A percentile compares a stretch with the other conserved stretches of the same genome.
These are phyloP conservation scores for Diarsia dahlii DNA, from an alignment of 2,888 invertebrate genomes.

Conservation along the genomic window DNA sequence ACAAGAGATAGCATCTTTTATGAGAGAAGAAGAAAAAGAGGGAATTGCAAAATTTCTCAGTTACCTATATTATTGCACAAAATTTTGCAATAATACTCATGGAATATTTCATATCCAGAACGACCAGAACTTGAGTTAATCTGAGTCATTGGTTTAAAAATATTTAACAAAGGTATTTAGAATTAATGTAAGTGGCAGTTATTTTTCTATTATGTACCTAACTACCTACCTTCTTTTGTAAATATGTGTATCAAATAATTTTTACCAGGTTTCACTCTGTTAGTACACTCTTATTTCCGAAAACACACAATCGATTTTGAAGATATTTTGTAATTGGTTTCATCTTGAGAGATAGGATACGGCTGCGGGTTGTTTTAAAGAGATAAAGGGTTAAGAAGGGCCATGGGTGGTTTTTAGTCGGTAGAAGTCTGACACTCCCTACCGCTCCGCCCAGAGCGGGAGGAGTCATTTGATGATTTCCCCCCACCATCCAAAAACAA, in stretches of 20 bases:
- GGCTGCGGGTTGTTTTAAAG: no score
- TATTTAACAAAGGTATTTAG: slow-evolving; percentile 6
- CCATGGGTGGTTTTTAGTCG: no score
- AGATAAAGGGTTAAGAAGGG: no score
- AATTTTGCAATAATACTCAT: slow-evolving; percentile 22
- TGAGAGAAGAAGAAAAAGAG: not conserved
- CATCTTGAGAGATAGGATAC: not conserved
- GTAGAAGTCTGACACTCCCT: no score
- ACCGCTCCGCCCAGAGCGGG: no score
- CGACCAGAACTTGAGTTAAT: slow-evolving; percentile 36
- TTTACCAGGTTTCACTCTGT: no score
- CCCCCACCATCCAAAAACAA: no score
- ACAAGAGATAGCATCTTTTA: not conserved
- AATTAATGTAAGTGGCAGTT: not conserved
- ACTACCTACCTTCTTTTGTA: no score
- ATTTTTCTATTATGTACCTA: no score
- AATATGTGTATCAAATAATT: no score
- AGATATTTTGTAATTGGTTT: not conserved
- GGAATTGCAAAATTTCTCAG: not conserved
- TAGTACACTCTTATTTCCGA: not conserved
- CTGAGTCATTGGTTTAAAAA: slow-evolving; percentile 41
- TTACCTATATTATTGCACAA: slow-evolving; percentile 19
- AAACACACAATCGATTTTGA: not conserved
- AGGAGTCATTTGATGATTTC: no score
- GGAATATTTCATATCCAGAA: slow-evolving; percentile 56